These are phyloP conservation scores for Balaenoptera acutorostrata DNA, from an alignment of 2,113 vertebrate species.

Conservation along the genomic window DNA sequence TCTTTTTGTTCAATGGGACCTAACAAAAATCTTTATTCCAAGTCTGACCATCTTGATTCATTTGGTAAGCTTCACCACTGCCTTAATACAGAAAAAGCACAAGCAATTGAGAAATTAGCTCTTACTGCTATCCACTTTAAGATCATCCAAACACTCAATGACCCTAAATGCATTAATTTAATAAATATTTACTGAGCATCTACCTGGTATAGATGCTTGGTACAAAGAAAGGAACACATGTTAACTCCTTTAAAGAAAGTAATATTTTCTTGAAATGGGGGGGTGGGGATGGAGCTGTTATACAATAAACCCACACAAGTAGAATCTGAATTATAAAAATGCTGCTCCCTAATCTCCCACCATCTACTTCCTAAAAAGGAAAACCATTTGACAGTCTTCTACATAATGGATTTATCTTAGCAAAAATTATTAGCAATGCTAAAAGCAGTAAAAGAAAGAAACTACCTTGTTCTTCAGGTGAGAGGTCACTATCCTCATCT, in stretches of 20 bases:
- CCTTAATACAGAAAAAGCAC: constrained; percentile 28
- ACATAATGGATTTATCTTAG: neutral
- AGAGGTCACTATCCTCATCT: constrained; percentile 90
- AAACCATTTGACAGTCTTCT: neutral
- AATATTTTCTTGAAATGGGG: neutral
- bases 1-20: neutral
- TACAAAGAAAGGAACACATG: neutral
- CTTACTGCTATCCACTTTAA: neutral
- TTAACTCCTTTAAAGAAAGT: neutral
- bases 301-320: neutral
- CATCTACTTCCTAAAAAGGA: neutral
- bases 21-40: constrained; percentile 16
- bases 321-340: neutral
- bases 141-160: neutral
- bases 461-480: constrained; percentile 92
- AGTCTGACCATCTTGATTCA: neutral
- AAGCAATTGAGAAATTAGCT: neutral
- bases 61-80: neutral
- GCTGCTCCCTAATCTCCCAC: neutral
- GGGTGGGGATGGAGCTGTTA: neutral
- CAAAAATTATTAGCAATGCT: neutral
- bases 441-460: neutral
- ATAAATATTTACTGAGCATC: neutral
- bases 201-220: neutral
- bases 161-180: constrained; percentile 1